A percentile compares a stretch with the other conserved stretches of the same genome.
Evolutionary conservation across 2,797 vertebrate species (phyloP).

Genomic region (Rhinoraja longicauda): DNA sequence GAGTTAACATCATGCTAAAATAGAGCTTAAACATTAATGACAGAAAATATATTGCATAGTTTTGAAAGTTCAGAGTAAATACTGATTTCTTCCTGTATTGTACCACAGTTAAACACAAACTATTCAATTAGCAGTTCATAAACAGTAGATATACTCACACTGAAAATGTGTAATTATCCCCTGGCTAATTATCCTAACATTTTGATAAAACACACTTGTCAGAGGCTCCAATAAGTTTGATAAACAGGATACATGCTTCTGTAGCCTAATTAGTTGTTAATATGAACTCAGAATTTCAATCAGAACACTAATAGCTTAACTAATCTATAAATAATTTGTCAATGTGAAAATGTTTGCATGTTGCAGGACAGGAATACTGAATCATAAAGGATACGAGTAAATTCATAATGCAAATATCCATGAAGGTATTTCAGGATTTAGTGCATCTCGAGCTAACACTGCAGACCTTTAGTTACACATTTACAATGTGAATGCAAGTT

Average conservation of each 20-base stretch:
- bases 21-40: not conserved
- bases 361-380: conserved; percentile 1
- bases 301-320: not conserved
- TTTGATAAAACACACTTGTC: conserved; percentile 45
- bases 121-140: conserved; percentile 27
- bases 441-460: not conserved
- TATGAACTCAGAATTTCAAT: conserved; percentile 36
- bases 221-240: conserved; percentile 44
- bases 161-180: conserved; percentile 27
- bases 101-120: not conserved
- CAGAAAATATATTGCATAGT: not conserved
- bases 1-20: not conserved
- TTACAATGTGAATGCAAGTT: not conserved
- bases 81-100: not conserved
- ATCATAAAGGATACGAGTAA: not conserved
- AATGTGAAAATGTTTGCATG: not conserved
- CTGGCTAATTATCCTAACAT: conserved; percentile 35
- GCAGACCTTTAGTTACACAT: not conserved
- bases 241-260: conserved; percentile 46
- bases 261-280: conserved; percentile 53
- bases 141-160: not conserved
- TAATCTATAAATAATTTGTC: conserved; percentile 32
- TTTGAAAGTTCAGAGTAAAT: not conserved
- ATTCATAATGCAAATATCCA: not conserved
- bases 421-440: not conserved